Percentiles rank a stretch among this genome's conserved stretches.
Evolutionary conservation across 1,140 invertebrate genomes (phyloP).

Genomic region (Euwallacea fornicatus): DNA sequence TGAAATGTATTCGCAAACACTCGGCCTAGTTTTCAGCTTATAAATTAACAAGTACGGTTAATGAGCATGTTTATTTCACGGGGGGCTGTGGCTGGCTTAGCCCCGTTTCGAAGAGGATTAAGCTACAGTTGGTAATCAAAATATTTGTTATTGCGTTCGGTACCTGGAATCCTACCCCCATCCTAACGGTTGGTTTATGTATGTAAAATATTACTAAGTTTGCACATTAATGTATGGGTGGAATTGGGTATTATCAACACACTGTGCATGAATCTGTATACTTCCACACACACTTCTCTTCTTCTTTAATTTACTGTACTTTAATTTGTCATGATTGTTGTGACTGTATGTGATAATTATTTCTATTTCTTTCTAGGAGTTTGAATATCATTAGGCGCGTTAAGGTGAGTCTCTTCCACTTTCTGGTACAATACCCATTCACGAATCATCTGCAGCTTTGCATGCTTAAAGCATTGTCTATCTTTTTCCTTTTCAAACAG

Average conservation of each 20-base stretch:
- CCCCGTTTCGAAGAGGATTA: constrained; percentile 19
- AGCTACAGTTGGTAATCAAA: constrained; percentile 24
- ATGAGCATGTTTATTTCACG: constrained; percentile 36
- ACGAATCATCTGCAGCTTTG: neutral
- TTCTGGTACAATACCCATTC: neutral
- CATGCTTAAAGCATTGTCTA: neutral
- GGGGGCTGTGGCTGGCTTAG: constrained; percentile 17
- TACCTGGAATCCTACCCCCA: neutral
- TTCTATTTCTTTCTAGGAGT: constrained; percentile 48
- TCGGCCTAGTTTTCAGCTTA: constrained; percentile 21
- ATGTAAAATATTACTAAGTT: neutral
- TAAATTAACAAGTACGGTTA: constrained; percentile 32
- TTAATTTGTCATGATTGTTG: constrained; percentile 19
- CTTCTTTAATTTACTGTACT: neutral
- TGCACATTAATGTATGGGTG: neutral
- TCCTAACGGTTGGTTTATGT: neutral
- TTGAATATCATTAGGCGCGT: constrained; percentile 46
- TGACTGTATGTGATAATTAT: constrained; percentile 39
- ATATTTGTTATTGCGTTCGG: constrained; percentile 25
- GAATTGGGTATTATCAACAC: neutral
- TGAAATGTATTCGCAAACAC: constrained; percentile 30
- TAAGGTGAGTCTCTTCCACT: constrained; percentile 42
- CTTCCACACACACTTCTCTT: neutral
- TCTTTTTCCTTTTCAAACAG: neutral
- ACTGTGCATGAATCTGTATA: neutral